A percentile compares a stretch with the other conserved stretches of the same genome.
Evolutionary conservation across 1,140 invertebrate species (phyloP).

Genomic region (Dolichoris vasculosae): DNA sequence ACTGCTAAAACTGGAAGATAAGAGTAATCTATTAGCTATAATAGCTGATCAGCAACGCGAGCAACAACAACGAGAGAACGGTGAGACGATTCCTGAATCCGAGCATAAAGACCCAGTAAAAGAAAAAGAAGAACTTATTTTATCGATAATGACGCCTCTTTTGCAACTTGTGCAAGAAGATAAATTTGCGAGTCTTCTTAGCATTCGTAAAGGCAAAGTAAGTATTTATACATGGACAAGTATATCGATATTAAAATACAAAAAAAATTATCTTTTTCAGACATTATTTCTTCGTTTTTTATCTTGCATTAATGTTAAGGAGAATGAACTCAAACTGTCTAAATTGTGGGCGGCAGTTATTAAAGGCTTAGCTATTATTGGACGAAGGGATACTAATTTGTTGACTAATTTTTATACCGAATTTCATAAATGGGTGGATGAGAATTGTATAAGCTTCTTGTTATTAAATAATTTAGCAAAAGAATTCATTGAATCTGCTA

Average conservation of each 20-base stretch:
- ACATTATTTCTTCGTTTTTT: conserved; percentile 77
- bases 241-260: background rate
- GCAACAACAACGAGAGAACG: conserved; percentile 61
- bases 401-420: conserved; percentile 74
- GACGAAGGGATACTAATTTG: conserved; percentile 74
- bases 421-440: conserved; percentile 75
- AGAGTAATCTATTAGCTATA: conserved; percentile 82
- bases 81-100: conserved; percentile 17
- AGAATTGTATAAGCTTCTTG: conserved; percentile 59
- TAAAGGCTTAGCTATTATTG: conserved; percentile 73
- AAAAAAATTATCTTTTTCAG: conserved; percentile 62
- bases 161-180: conserved; percentile 77
- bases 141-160: conserved; percentile 62
- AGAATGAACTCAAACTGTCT: conserved; percentile 71
- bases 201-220: conserved; percentile 84
- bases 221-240: background rate
- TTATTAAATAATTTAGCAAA: conserved; percentile 60
- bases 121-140: conserved; percentile 52
- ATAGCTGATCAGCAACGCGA: conserved; percentile 77
- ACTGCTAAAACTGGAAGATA: conserved; percentile 82
- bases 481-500: conserved; percentile 64
- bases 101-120: conserved; percentile 36
- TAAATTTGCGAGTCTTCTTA: conserved; percentile 80
- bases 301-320: conserved; percentile 72
- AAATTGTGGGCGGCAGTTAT: conserved; percentile 75